Conservation (phyloP, 1,140 invertebrate species). For the Micrasema longulum region DNA sequence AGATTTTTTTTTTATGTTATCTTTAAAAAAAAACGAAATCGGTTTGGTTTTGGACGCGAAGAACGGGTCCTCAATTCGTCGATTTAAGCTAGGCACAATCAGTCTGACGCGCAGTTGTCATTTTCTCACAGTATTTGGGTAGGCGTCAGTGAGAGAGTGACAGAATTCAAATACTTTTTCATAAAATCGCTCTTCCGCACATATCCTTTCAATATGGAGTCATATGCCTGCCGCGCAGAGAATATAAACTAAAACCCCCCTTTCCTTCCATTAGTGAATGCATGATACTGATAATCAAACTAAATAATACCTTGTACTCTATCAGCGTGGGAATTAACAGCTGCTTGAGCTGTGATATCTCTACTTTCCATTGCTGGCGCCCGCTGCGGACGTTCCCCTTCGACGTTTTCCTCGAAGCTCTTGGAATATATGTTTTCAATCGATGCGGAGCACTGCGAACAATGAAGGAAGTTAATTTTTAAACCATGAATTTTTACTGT, state of each 20-base stretch:
- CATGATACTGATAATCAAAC: not conserved
- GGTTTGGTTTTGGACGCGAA: too few species aligned
- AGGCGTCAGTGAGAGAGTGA: too few species aligned
- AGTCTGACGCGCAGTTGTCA: too few species aligned
- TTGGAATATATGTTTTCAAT: conserved; percentile 79
- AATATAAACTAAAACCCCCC: not conserved
- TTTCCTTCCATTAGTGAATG: not conserved
- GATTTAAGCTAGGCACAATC: too few species aligned
- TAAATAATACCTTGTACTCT: conserved; percentile 67
- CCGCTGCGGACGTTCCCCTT: conserved; percentile 73
- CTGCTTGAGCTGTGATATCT: conserved; percentile 64
- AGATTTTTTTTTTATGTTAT: too few species aligned
- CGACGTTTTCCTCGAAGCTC: conserved; percentile 79
- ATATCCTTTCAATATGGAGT: not conserved
- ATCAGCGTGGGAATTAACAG: conserved; percentile 68
- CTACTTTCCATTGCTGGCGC: conserved; percentile 74
- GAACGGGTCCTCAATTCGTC: too few species aligned
- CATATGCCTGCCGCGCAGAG: not conserved
- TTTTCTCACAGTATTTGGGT: too few species aligned
- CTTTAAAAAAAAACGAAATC: too few species aligned
- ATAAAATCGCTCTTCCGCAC: too few species aligned
- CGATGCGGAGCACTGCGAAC: conserved; percentile 74
- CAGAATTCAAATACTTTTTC: too few species aligned
- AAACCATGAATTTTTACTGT: too few species aligned
- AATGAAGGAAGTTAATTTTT: too few species aligned